These are phyloP conservation scores for Neofelis nebulosa DNA, from an alignment of 2,113 vertebrate species.

Conservation along the genomic window DNA sequence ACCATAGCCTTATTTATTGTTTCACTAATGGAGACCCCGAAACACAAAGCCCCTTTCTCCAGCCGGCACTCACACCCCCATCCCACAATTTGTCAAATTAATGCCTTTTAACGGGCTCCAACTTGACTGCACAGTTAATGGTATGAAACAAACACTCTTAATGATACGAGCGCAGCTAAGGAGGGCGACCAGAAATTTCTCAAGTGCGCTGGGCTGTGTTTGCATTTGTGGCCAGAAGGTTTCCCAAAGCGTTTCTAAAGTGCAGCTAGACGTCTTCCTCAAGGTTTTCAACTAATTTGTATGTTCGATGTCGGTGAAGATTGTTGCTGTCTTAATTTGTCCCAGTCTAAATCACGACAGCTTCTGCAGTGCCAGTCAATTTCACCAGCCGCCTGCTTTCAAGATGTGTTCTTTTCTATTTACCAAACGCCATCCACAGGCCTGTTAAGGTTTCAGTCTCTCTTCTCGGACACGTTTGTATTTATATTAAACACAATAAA, in stretches of 20 bases:
- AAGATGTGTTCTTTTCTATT: slow-evolving; percentile 76
- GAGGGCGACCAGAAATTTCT: not conserved
- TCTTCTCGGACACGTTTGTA: slow-evolving; percentile 36
- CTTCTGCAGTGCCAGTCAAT: not conserved
- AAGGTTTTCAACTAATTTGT: not conserved
- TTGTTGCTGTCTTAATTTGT: not conserved
- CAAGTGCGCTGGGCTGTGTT: not conserved
- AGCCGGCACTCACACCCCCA: fast-evolving
- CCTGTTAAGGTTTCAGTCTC: slow-evolving; percentile 60
- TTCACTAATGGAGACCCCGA: slow-evolving; percentile 12
- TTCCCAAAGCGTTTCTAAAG: not conserved
- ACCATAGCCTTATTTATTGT: not conserved
- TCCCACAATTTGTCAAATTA: not conserved
- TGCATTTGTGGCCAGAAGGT: not conserved
- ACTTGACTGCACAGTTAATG: not conserved
- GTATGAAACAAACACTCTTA: not conserved
- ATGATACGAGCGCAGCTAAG: fast-evolving
- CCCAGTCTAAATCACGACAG: not conserved
- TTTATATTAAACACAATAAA: slow-evolving; percentile 66
- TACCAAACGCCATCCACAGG: slow-evolving; percentile 63
- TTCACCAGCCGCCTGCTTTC: not conserved
- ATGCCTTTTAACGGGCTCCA: not conserved
- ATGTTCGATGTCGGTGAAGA: not conserved
- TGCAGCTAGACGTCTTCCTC: not conserved
- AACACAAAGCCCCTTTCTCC: slow-evolving; percentile 39